Percentiles rank a stretch among this genome's conserved stretches.
Evolutionary conservation across 2,888 invertebrate genomes (phyloP).

Genomic region (Microplitis manilae): DNA sequence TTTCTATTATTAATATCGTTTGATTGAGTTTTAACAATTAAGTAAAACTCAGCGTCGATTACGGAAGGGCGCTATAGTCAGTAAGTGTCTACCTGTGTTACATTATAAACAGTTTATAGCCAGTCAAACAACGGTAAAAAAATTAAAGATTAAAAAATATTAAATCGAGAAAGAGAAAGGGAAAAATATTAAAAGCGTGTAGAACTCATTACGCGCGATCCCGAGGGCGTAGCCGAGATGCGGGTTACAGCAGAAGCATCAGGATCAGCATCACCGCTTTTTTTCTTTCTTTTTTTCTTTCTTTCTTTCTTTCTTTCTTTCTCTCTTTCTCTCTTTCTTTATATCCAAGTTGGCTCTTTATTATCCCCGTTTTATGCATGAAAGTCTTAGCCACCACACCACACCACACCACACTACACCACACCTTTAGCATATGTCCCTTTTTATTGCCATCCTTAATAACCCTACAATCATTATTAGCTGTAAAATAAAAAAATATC

Average conservation of each 20-base stretch:
- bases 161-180: slow-evolving; percentile 46
- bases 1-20: slow-evolving; percentile 16
- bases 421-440: slow-evolving; percentile 27
- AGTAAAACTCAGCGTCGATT: slow-evolving; percentile 27
- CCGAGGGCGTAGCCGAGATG: slow-evolving; percentile 60
- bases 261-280: slow-evolving; percentile 42
- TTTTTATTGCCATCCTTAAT: slow-evolving; percentile 41
- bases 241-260: slow-evolving; percentile 45
- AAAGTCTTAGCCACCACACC: slow-evolving; percentile 52
- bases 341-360: slow-evolving; percentile 38
- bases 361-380: slow-evolving; percentile 59
- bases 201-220: slow-evolving; percentile 64
- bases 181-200: slow-evolving; percentile 57
- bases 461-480: slow-evolving; percentile 34
- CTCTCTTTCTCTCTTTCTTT: slow-evolving; percentile 3
- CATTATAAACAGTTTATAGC: slow-evolving; percentile 54
- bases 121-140: slow-evolving; percentile 33
- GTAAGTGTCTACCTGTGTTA: slow-evolving; percentile 46
- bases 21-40: slow-evolving; percentile 24
- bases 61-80: not conserved
- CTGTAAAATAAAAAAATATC: slow-evolving; percentile 6
- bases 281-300: slow-evolving; percentile 17
- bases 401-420: not conserved
- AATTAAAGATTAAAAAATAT: slow-evolving; percentile 41
- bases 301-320: slow-evolving; percentile 18